Conservation (phyloP, 2,888 invertebrate genomes). For the Drosophila yooni region DNA sequence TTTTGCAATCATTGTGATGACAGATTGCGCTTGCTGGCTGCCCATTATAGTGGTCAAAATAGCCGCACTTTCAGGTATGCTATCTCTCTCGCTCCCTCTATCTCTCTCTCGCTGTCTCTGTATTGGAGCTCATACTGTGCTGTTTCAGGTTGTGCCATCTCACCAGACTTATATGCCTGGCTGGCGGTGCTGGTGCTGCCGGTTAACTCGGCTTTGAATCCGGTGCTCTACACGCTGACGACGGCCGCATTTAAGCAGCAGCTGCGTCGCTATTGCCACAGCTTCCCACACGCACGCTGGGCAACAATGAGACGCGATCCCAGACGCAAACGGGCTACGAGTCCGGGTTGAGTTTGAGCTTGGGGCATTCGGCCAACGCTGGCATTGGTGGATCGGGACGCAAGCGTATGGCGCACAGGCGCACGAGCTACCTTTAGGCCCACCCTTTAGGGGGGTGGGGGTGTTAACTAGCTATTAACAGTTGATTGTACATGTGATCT, state of each 20-base stretch:
- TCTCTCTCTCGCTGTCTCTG: background rate
- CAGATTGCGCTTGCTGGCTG: slow-evolving; percentile 88
- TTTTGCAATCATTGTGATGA: slow-evolving; percentile 87
- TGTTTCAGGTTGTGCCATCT: slow-evolving; percentile 86
- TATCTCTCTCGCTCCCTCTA: background rate
- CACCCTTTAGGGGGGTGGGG: slow-evolving; percentile 1
- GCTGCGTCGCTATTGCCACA: slow-evolving; percentile 78
- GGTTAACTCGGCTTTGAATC: slow-evolving; percentile 88
- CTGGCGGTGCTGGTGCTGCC: slow-evolving; percentile 87
- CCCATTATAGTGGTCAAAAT: slow-evolving; percentile 87
- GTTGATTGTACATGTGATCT: slow-evolving; percentile 60
- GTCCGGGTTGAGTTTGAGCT: slow-evolving; percentile 85
- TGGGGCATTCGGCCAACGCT: slow-evolving; percentile 84
- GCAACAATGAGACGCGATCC: slow-evolving; percentile 79
- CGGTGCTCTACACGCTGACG: slow-evolving; percentile 87
- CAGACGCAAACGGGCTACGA: slow-evolving; percentile 84
- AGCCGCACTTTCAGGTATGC: slow-evolving; percentile 86
- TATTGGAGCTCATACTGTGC: background rate
- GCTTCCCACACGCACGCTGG: slow-evolving; percentile 72
- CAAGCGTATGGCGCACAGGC: slow-evolving; percentile 84
- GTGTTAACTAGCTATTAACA: background rate
- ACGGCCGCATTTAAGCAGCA: slow-evolving; percentile 88
- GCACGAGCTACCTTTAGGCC: slow-evolving; percentile 75
- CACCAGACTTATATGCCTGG: slow-evolving; percentile 87
- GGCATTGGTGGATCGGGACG: slow-evolving; percentile 69